phyloP scores from a whole-genome alignment of 2,888 invertebrate genomes.

The Noctua janthe region DNA sequence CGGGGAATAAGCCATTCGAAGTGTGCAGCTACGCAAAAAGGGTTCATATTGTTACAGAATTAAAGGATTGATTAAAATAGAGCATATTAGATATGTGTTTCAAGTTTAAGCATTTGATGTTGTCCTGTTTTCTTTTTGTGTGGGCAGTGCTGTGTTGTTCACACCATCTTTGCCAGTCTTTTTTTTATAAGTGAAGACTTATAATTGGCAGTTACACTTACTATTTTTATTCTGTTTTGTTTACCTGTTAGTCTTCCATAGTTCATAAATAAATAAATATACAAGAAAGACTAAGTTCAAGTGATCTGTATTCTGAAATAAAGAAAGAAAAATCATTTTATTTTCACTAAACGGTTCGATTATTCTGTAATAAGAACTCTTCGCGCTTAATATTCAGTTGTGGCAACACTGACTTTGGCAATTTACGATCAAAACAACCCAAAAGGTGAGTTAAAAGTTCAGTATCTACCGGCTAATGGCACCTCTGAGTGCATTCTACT shows the following conservation, averaged over 20 bases:
- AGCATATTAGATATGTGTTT: background rate
- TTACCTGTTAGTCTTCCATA: too few species aligned
- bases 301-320: background rate
- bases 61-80: background rate
- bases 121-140: too few species aligned
- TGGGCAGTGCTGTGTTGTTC: too few species aligned
- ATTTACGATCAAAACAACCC: slow-evolving; percentile 42
- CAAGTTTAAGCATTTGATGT: too few species aligned
- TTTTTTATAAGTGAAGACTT: too few species aligned
- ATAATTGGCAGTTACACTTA: too few species aligned
- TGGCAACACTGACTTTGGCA: slow-evolving; percentile 25
- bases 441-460: slow-evolving; percentile 37
- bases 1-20: background rate
- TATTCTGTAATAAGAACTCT: slow-evolving; percentile 11
- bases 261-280: background rate
- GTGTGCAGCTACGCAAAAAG: background rate
- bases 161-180: too few species aligned
- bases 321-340: background rate
- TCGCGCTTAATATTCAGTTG: slow-evolving; percentile 21
- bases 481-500: slow-evolving; percentile 55
- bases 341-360: background rate
- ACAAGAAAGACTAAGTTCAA: background rate
- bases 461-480: slow-evolving; percentile 43
- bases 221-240: too few species aligned
- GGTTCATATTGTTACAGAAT: background rate